Evolutionary conservation across 2,797 vertebrate genomes (phyloP).

Genomic region (Acanthurus tractus): DNA sequence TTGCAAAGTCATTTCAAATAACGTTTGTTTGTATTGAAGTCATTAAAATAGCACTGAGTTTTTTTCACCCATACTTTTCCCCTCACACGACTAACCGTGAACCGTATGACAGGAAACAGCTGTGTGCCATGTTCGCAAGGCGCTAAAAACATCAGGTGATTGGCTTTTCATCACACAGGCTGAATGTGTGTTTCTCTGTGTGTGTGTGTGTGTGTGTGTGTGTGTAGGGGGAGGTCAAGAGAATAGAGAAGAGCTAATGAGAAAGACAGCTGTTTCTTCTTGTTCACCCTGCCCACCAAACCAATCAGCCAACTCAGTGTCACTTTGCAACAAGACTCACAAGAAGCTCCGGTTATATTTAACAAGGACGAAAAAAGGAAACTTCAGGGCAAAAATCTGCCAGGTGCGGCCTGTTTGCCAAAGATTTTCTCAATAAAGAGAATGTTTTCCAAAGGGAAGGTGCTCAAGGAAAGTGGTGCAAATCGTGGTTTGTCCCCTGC

Average conservation of each 20-base stretch:
- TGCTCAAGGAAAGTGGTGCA: slow-evolving; percentile 45
- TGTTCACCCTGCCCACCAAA: slow-evolving; percentile 70
- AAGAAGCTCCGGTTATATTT: slow-evolving; percentile 53
- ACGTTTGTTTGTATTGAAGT: not conserved
- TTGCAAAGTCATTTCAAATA: not conserved
- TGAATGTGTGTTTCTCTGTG: slow-evolving; percentile 11
- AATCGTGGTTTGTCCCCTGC: slow-evolving; percentile 46
- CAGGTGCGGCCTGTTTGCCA: slow-evolving; percentile 43
- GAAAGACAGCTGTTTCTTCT: slow-evolving; percentile 81
- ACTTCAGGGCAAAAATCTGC: slow-evolving; percentile 49
- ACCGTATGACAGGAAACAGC: slow-evolving; percentile 79
- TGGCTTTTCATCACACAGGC: slow-evolving; percentile 63
- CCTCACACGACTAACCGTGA: slow-evolving; percentile 21
- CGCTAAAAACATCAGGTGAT: slow-evolving; percentile 74
- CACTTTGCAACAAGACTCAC: slow-evolving; percentile 48
- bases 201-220: slow-evolving; percentile 8
- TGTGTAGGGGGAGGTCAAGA: slow-evolving; percentile 18
- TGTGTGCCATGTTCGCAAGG: slow-evolving; percentile 72
- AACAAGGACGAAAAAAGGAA: slow-evolving; percentile 35
- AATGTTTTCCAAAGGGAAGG: slow-evolving; percentile 52
- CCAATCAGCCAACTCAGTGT: slow-evolving; percentile 59
- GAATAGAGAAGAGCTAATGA: slow-evolving; percentile 61
- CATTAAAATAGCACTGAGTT: not conserved
- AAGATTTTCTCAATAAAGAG: slow-evolving; percentile 56
- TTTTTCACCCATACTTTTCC: not conserved